Evolutionary conservation across 2,113 vertebrate genomes (phyloP), one percentile per base, ranked within the genome.

Genomic region (Myotis brandtii): DNA sequence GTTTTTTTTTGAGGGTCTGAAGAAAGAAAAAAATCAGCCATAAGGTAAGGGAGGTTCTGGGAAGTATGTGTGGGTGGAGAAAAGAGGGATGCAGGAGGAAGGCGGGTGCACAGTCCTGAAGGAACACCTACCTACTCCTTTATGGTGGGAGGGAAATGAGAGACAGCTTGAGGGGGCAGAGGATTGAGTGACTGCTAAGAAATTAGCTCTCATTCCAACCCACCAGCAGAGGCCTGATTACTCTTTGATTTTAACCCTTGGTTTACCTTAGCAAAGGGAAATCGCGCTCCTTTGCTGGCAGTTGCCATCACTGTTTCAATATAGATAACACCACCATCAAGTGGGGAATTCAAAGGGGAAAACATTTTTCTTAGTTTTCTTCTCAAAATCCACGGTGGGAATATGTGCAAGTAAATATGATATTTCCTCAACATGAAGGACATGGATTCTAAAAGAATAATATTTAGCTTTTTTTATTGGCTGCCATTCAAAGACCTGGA

Each of bases 401-500:
- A 72, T 85, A 56, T 56, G 9, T 96, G 81, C 82, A 93, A 94
- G 76, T 77, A 93, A 95, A 96, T 94, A 94, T 17, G 64, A 34
- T 90, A 95, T 95, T 95, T 92, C 84, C 43, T 69, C 72, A 76
- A 77, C 82, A 96, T 83, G 81, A 94, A 95, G 67, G 88, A 69
- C 94, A 95, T 85, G 40, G 76, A 92, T 88, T 93, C 37, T 46
- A 70, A 96, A 69, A 94, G 70, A 89, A 89, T 93, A 93, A 94
- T 94, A 95, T 96, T 96, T 94, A 91, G 77, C 67, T 81, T 82
- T 84, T 95, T 92, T 88, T 82, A 85, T 66, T 97, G 96, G 93
- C 94, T 92, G 91, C 73, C 67, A 95, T 90, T 96, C 95, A 96
- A 97, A 97, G 85, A 46, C 95, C 95, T 97, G 72, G 85, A 96